These are phyloP conservation scores for Hemiscyllium ocellatum DNA, from an alignment of 2,113 vertebrate genomes.

Conservation along the genomic window DNA sequence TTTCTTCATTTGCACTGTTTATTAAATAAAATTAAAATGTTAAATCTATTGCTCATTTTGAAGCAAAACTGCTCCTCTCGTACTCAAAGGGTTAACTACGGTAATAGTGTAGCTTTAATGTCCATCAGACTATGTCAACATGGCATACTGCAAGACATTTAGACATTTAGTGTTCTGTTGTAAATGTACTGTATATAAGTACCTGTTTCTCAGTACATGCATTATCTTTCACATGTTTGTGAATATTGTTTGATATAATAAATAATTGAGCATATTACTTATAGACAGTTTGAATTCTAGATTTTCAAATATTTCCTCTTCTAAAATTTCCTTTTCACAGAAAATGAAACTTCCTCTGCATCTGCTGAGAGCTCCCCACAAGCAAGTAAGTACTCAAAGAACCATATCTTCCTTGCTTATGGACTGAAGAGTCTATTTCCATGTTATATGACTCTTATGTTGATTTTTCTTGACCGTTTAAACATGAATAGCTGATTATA, in stretches of 20 bases:
- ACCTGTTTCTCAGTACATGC: not conserved
- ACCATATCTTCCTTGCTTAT: not conserved
- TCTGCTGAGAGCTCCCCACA: constrained; percentile 69
- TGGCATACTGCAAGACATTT: not conserved
- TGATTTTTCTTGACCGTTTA: not conserved
- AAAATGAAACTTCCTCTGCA: constrained; percentile 67
- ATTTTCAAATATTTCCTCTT: constrained; percentile 41
- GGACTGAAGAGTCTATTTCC: too few species aligned
- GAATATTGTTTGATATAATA: constrained; percentile 11
- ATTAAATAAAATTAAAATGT: constrained; percentile 18
- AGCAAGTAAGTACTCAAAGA: constrained; percentile 63
- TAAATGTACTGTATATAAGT: not conserved
- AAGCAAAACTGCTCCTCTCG: not conserved
- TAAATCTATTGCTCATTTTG: constrained; percentile 23
- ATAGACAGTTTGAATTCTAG: not conserved
- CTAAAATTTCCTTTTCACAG: constrained; percentile 53
- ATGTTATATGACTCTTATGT: not conserved
- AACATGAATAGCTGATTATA: not conserved
- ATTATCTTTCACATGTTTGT: not conserved
- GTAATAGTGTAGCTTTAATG: constrained; percentile 12
- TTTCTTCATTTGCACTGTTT: constrained; percentile 34
- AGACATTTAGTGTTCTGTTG: not conserved
- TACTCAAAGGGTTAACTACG: constrained; percentile 37
- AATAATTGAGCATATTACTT: not conserved
- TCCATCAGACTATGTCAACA: not conserved